Evolutionary conservation across 2,113 vertebrate species (phyloP), one percentile per base, ranked within the genome.

Genomic region (Melanotaenia duboulayi): DNA sequence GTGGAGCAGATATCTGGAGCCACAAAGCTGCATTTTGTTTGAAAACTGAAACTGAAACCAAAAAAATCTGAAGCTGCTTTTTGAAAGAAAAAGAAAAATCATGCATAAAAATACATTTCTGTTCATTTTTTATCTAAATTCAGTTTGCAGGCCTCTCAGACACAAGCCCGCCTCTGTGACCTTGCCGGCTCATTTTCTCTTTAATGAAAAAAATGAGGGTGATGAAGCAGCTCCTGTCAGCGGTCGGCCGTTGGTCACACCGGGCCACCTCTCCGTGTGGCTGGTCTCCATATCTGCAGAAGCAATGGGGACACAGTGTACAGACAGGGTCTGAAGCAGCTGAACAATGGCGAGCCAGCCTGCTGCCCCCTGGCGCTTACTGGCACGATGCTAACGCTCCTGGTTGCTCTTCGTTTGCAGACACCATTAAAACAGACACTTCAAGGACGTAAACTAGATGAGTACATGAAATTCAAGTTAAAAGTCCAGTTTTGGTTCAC

Each of bases 251-350:
- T 25, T 62, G 67, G 57, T 75, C 55, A 22, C 56, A 61, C 55
- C 28, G 35, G 23, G 35, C 50, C 46, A 66, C 66, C 62, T 71
- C 52, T 48, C 58, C 62, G 37, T 51, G 42, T 57, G 64, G 64
- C 70, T 56, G 23, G 63, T 72, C 46, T 74, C 73, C 66, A 58
- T 40, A 69, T 76, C 74, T 82, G 81, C 76, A 71, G 76, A 59
- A 71, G 81, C 84, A 62, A 67, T 50, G 84, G 82, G 89, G 86
- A 89, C 84, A 86, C 70, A 2, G 62, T 83, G 89, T 90, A 82
- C 89, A 88, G 84, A 87, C 85, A 69, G 76, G n/a, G 62, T 61
- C 64, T 62, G 24, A 40, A 65, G 78, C 63, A 79, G 82, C 62
- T 7, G 32, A 84, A 91, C 90, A 90, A 91, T 88, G 68, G 70